Conservation (phyloP, 2,797 vertebrate genomes). For the Xenopus petersii region DNA sequence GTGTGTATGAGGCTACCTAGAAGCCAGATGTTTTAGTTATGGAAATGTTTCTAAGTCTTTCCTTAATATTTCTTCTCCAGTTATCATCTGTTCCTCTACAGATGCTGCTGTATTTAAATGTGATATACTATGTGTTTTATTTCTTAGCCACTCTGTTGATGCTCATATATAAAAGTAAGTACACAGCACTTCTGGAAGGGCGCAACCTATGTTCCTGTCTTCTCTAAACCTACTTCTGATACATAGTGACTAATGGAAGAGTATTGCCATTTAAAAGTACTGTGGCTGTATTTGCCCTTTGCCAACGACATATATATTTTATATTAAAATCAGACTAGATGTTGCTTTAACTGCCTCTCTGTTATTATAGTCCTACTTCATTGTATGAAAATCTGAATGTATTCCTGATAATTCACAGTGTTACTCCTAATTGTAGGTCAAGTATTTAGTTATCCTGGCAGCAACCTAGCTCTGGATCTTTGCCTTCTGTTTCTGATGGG, state of each 20-base stretch:
- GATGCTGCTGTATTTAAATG: conserved; percentile 66
- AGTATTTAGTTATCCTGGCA: conserved; percentile 72
- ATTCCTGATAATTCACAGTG: not conserved
- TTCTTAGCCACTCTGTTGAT: conserved; percentile 71
- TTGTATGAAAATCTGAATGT: not conserved
- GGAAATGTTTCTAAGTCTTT: not conserved
- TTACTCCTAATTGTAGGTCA: conserved; percentile 62
- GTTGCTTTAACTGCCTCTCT: too few relatives aligned
- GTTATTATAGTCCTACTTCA: too few relatives aligned
- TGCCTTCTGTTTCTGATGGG: conserved; percentile 72
- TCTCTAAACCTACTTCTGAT: too few relatives aligned
- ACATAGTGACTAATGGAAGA: too few relatives aligned
- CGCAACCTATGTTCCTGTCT: too few relatives aligned
- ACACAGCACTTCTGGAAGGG: too few relatives aligned
- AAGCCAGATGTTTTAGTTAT: too few relatives aligned
- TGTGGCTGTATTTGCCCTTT: too few relatives aligned
- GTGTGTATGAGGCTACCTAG: too few relatives aligned
- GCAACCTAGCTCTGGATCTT: conserved; percentile 68
- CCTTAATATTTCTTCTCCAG: conserved; percentile 62
- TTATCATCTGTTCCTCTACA: conserved; percentile 76
- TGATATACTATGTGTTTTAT: conserved; percentile 68
- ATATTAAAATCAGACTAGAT: too few relatives aligned
- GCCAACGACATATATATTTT: too few relatives aligned
- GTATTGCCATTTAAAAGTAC: too few relatives aligned
- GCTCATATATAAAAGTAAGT: conserved; percentile 81